Evolutionary conservation across 1,140 invertebrate species (phyloP), one percentile per base, ranked within the genome.

Genomic region (Drosophila athabasca): DNA sequence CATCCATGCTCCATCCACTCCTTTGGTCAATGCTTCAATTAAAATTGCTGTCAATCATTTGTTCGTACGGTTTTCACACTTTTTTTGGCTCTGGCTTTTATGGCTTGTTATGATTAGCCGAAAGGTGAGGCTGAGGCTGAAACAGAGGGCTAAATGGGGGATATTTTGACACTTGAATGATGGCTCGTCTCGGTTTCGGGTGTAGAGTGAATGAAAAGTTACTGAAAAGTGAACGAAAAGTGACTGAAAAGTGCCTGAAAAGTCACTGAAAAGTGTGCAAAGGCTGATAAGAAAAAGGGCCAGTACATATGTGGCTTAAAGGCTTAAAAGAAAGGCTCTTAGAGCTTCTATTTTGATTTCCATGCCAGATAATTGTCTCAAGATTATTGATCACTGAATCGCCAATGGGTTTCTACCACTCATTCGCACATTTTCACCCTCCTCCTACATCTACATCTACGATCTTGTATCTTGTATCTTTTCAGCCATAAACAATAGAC

Each of bases 11-110:
- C 29, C 61, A 76, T 66, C 65, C n/a, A 11, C 49, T 50, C 45
- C 44, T 54, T 55, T 65, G 74, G 75, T 82, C 79, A 84, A 71
- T 70, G 78, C 78, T 87, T 85, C 82, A 85, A 85, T 87, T 85
- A 82, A 85, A 78, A 68, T 68, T 48, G 51, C 78, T 87, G 82
- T 85, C 82, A 85, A 85, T 85, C 82, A 85, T 71, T 69, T 77
- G 53, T 51, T 4, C 35, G 11, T 39, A 39, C 17, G 49, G 19
- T 62, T 48, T 52, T 55, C 46, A 51, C 62, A 60, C 45, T 64
- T 60, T 31, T 59, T 41, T 60, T 53, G 67, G 59, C 9, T 50
- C 57, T 57, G 59, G 50, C 58, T 53, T 44, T 60, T 57, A 59
- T 60, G 35, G 71, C 59, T 78, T 68, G 60, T 78, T 85, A 50